A percentile compares a stretch with the other conserved stretches of the same genome.
Conservation (phyloP, 2,888 invertebrate species). For the Cheilosia urbana region DNA sequence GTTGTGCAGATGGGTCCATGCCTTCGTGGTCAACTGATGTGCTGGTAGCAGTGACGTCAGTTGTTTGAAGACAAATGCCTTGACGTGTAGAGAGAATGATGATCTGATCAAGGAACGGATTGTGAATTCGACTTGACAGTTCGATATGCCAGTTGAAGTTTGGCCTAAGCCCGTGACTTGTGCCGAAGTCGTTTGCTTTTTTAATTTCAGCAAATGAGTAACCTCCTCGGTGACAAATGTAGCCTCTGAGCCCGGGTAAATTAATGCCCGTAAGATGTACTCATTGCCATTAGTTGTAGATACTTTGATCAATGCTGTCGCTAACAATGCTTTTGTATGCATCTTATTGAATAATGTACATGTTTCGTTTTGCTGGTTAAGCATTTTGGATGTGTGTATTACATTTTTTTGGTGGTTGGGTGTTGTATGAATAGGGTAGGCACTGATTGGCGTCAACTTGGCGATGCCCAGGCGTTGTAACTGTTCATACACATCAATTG, state of each 20-base stretch:
- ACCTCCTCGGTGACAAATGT: constrained; percentile 4
- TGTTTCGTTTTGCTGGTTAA: background rate
- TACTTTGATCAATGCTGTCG: constrained; percentile 9
- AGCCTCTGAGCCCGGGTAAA: constrained; percentile 8
- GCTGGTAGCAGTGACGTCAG: background rate
- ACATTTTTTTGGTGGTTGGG: too few species aligned
- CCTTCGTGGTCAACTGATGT: constrained; percentile 5
- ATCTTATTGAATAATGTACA: background rate
- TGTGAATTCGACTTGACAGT: too few species aligned
- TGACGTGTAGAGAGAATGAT: background rate
- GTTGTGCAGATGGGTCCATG: background rate
- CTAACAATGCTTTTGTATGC: constrained; percentile 7
- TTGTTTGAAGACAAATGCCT: constrained; percentile 19
- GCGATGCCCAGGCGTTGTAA: too few species aligned
- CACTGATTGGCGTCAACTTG: too few species aligned
- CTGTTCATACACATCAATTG: too few species aligned
- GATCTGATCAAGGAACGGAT: background rate
- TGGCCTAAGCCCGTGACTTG: constrained; percentile 1
- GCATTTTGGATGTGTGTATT: background rate
- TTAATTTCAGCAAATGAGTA: background rate
- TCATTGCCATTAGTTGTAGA: background rate
- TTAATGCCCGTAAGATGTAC: background rate
- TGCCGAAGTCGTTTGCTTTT: background rate
- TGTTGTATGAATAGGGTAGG: too few species aligned
- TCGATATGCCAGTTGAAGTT: too few species aligned